phyloP scores from a whole-genome alignment of 35 echinoderm and acorn worm species.

The Heliocidaris tuberculata region DNA sequence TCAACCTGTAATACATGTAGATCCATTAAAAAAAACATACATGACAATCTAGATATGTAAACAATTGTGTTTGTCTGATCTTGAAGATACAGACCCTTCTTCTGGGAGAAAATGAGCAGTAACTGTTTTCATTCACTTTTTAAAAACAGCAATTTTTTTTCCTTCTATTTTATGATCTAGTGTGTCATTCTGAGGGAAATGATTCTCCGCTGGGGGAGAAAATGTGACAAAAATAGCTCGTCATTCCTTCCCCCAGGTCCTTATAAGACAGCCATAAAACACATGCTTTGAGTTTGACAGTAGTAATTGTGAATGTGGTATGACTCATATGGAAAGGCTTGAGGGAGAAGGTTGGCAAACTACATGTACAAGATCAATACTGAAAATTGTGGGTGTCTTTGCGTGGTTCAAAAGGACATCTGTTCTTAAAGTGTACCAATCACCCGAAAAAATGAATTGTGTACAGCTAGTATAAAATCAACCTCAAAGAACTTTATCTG shows the following conservation, averaged over 20 bases:
- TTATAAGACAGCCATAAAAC: not conserved
- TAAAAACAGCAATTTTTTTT: not conserved
- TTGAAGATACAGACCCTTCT: too few relatives aligned
- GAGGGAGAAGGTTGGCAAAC: not conserved
- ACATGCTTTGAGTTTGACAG: not conserved
- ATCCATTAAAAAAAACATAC: too few relatives aligned
- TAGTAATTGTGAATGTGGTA: not conserved
- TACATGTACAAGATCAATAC: not conserved
- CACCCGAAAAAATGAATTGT: too few relatives aligned
- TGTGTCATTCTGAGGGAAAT: not conserved
- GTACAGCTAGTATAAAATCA: too few relatives aligned
- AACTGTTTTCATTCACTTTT: not conserved
- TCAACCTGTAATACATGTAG: too few relatives aligned
- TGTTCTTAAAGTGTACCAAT: not conserved
- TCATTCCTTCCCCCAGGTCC: not conserved
- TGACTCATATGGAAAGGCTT: not conserved
- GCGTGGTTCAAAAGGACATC: not conserved
- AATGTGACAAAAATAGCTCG: not conserved
- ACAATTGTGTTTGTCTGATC: too few relatives aligned
- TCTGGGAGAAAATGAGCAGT: too few relatives aligned
- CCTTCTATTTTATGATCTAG: not conserved
- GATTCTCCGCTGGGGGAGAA: not conserved
- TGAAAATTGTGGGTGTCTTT: not conserved
- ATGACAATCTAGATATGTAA: too few relatives aligned
- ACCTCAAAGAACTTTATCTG: too few relatives aligned